phyloP scores from a whole-genome alignment of 2,888 invertebrate species.

The Microdon myrmicae region DNA sequence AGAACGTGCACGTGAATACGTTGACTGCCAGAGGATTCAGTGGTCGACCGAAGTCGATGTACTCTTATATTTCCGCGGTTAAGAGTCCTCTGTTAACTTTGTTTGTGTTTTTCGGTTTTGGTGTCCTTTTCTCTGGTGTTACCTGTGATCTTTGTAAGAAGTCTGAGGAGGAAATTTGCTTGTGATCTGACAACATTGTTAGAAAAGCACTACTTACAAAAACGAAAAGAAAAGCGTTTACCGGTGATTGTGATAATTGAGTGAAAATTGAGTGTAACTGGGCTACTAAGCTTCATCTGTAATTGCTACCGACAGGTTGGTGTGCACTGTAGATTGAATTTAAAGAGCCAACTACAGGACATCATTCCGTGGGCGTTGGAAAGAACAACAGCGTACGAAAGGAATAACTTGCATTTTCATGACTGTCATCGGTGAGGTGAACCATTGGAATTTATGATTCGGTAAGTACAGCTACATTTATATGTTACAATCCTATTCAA shows the following conservation, averaged over 20 bases:
- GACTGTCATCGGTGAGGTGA: constrained; percentile 35
- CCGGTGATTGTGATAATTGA: constrained; percentile 33
- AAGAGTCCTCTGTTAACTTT: constrained; percentile 26
- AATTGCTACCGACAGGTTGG: too few relatives aligned
- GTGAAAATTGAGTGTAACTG: constrained; percentile 37
- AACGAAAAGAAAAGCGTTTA: constrained; percentile 7
- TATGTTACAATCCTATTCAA: too few relatives aligned
- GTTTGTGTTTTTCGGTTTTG: constrained; percentile 3
- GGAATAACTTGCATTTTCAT: constrained; percentile 34
- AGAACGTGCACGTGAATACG: constrained; percentile 16
- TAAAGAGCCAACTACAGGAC: neutral
- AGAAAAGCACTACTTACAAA: constrained; percentile 1
- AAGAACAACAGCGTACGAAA: constrained; percentile 10
- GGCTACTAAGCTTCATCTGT: constrained; percentile 25
- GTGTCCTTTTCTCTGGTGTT: neutral
- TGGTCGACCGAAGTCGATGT: constrained; percentile 2
- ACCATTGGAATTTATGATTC: constrained; percentile 31
- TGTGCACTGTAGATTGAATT: constrained; percentile 6
- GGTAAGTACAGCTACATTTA: too few relatives aligned
- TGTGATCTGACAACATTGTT: constrained; percentile 36
- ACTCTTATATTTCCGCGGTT: neutral
- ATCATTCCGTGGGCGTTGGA: neutral
- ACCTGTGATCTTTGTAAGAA: constrained; percentile 8
- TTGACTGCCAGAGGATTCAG: constrained; percentile 1
- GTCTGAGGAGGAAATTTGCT: constrained; percentile 6